Evolutionary conservation across 2,797 vertebrate species (phyloP).

Genomic region (Esox masquinongy): DNA sequence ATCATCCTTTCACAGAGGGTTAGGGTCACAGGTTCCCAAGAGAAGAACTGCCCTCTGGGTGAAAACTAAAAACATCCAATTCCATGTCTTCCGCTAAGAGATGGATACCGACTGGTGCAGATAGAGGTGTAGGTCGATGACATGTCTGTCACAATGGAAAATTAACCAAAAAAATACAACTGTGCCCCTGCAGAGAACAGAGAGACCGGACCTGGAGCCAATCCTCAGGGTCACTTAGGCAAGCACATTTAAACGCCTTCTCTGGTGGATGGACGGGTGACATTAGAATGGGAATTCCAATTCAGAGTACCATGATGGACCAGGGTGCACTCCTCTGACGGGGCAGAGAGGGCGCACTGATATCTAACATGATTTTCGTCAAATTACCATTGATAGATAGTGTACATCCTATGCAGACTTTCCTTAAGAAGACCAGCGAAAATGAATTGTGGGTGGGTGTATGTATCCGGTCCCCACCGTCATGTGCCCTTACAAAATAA

Average conservation of each 20-base stretch:
- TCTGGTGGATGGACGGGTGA: constrained; percentile 17
- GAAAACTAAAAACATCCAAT: not conserved
- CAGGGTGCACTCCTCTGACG: constrained; percentile 7
- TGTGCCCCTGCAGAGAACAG: constrained; percentile 64
- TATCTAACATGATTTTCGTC: too few relatives aligned
- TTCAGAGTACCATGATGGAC: constrained; percentile 56
- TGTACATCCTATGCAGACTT: not conserved
- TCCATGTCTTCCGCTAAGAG: constrained; percentile 12
- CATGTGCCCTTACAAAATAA: constrained; percentile 68
- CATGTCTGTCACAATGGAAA: not conserved
- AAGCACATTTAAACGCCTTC: constrained; percentile 15
- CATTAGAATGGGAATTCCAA: constrained; percentile 17
- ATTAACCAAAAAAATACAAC: constrained; percentile 59
- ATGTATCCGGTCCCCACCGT: constrained; percentile 54
- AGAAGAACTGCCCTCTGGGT: constrained; percentile 7
- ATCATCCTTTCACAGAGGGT: constrained; percentile 21
- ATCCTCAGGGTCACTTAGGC: constrained; percentile 14
- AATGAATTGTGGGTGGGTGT: constrained; percentile 13
- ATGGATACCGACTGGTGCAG: constrained; percentile 30
- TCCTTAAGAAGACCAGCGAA: not conserved
- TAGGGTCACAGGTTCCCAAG: constrained; percentile 36
- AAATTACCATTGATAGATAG: not conserved
- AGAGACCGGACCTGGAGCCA: constrained; percentile 36
- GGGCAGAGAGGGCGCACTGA: constrained; percentile 49
- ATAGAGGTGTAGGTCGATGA: constrained; percentile 52